A percentile compares a stretch with the other conserved stretches of the same genome.
Evolutionary conservation across 2,113 vertebrate species (phyloP).

Genomic region (Serinus canaria): DNA sequence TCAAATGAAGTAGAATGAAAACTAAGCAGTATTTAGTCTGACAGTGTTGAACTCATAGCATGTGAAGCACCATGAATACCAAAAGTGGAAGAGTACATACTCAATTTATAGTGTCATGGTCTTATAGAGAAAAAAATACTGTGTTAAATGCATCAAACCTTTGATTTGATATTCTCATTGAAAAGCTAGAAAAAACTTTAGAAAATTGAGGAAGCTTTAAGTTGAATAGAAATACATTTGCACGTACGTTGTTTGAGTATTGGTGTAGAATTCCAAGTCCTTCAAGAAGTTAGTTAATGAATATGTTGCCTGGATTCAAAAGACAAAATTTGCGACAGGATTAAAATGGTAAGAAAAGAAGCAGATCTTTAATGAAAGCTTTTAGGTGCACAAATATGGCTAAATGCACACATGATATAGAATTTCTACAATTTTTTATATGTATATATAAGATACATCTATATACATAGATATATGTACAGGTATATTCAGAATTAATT

Average conservation of each 20-base stretch:
- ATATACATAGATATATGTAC: not conserved
- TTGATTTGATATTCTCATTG: not conserved
- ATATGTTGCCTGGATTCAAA: not conserved
- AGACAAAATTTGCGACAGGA: not conserved
- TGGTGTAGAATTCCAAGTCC: not conserved
- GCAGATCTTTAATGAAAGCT: not conserved
- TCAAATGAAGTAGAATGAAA: not conserved
- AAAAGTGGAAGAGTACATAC: not conserved
- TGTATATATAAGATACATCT: not conserved
- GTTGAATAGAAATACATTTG: not conserved
- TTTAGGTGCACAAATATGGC: not conserved
- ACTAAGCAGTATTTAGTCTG: not conserved
- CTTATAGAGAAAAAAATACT: not conserved
- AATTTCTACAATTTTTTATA: not conserved
- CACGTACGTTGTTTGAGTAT: accelerated
- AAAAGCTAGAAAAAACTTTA: not conserved
- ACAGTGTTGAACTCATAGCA: not conserved
- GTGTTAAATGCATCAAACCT: not conserved
- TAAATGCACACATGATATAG: not conserved
- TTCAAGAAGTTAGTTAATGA: not conserved
- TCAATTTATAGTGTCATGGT: not conserved
- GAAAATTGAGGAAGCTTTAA: not conserved
- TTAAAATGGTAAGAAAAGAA: not conserved
- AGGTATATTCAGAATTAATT: not conserved
- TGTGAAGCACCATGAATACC: not conserved